Evolutionary conservation across 2,797 vertebrate species (phyloP).

Genomic region (Sebastes hubbsi): DNA sequence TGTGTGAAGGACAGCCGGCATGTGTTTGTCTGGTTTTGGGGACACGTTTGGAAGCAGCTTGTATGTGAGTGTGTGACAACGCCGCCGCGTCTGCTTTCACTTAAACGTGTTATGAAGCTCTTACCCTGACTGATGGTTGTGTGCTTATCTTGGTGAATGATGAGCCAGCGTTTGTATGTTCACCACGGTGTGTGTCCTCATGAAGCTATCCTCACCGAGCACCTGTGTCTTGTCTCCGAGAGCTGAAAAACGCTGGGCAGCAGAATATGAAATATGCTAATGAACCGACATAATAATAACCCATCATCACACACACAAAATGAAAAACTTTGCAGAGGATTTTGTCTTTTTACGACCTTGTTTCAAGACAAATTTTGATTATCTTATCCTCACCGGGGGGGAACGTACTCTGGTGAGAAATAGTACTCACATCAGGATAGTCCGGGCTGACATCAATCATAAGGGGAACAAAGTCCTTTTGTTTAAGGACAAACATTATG

Average conservation of each 20-base stretch:
- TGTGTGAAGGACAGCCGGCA: slow-evolving; percentile 12
- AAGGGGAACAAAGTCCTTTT: slow-evolving; percentile 1
- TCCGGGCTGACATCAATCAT: slow-evolving; percentile 11
- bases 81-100: not conserved
- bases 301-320: slow-evolving; percentile 49
- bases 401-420: slow-evolving; percentile 1
- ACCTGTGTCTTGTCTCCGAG: slow-evolving; percentile 51
- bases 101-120: slow-evolving; percentile 8
- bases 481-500: not conserved
- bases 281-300: slow-evolving; percentile 60
- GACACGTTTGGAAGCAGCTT: slow-evolving; percentile 9
- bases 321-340: slow-evolving; percentile 31
- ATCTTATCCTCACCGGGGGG: not conserved
- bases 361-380: slow-evolving; percentile 9
- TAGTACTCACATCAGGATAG: not conserved
- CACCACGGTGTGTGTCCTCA: not conserved
- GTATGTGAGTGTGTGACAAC: not conserved
- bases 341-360: slow-evolving; percentile 24
- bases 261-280: slow-evolving; percentile 80
- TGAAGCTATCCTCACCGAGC: slow-evolving; percentile 8
- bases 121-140: slow-evolving; percentile 1
- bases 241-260: slow-evolving; percentile 36
- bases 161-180: slow-evolving; percentile 30
- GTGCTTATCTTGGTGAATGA: slow-evolving; percentile 20
- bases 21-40: slow-evolving; percentile 17